Conservation (phyloP, 2,113 vertebrate species). For the Octodon degus region DNA sequence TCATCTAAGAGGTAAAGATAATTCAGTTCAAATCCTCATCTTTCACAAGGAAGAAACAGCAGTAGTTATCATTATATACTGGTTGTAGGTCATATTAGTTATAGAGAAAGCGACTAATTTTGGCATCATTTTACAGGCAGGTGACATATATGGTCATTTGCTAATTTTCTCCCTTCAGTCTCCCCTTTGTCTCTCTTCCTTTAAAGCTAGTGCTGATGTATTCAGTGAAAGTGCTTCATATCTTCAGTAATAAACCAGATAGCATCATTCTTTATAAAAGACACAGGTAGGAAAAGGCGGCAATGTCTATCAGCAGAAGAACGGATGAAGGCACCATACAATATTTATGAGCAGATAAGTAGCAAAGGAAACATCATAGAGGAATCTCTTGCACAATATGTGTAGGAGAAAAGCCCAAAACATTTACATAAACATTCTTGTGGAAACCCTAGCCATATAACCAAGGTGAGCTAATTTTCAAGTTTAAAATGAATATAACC, state of each 20-base stretch:
- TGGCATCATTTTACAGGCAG: background rate
- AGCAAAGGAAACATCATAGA: background rate
- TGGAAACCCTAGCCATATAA: background rate
- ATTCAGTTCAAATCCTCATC: background rate
- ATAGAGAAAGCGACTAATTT: background rate
- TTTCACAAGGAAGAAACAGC: background rate
- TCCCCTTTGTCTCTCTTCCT: background rate
- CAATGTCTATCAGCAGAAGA: background rate
- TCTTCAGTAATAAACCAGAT: background rate
- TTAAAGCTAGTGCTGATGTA: background rate
- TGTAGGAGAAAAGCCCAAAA: background rate
- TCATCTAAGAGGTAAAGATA: background rate
- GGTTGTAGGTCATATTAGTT: background rate
- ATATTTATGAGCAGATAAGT: background rate
- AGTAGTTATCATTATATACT: background rate
- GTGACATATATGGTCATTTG: background rate
- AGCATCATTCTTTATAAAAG: background rate
- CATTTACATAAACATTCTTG: background rate
- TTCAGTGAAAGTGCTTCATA: background rate
- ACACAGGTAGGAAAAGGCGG: background rate
- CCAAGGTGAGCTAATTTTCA: background rate
- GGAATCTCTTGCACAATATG: background rate
- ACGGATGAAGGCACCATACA: background rate
- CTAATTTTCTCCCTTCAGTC: background rate
- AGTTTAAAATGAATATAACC: background rate